A percentile compares a stretch with the other conserved stretches of the same genome.
phyloP scores from a whole-genome alignment of 2,888 invertebrate species.

The Lasioglossum leucozonium region DNA sequence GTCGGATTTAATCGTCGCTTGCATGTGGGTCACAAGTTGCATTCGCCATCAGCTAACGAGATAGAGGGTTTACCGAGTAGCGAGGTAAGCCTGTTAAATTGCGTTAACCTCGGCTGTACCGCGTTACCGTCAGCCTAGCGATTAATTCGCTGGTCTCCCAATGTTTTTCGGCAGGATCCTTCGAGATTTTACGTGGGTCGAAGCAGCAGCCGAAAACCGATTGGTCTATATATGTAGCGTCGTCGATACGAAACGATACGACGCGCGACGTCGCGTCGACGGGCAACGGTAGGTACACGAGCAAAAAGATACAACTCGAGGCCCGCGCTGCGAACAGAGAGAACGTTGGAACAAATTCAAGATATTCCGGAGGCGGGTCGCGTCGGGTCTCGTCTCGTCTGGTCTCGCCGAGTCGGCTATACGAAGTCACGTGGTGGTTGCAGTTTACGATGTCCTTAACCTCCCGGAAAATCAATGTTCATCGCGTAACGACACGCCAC shows the following conservation, averaged over 20 bases:
- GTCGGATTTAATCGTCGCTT: conserved; percentile 78
- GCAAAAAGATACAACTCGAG: neutral
- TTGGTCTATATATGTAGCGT: neutral
- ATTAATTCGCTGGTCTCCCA: conserved; percentile 7
- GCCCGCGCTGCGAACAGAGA: neutral
- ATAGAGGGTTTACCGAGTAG: conserved; percentile 81
- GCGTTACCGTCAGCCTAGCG: conserved; percentile 9
- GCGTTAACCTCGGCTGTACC: conserved; percentile 46
- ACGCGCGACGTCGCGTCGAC: neutral
- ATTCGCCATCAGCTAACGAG: conserved; percentile 79
- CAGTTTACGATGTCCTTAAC: conserved; percentile 74
- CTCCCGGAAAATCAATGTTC: conserved; percentile 75
- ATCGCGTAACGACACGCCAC: conserved; percentile 23
- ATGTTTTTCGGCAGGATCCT: conserved; percentile 49
- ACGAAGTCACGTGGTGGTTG: conserved; percentile 69
- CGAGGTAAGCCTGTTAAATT: conserved; percentile 82
- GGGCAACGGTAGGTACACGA: neutral
- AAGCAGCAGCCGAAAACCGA: conserved; percentile 59
- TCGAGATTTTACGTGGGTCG: conserved; percentile 61
- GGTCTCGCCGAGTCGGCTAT: conserved; percentile 15
- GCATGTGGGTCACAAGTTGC: conserved; percentile 84
- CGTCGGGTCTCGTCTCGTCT: neutral
- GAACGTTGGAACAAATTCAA: neutral
- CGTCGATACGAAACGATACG: neutral
- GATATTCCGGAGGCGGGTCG: conserved; percentile 39